phyloP scores from a whole-genome alignment of 2,113 vertebrate species.

The Catharus fuscescens region DNA sequence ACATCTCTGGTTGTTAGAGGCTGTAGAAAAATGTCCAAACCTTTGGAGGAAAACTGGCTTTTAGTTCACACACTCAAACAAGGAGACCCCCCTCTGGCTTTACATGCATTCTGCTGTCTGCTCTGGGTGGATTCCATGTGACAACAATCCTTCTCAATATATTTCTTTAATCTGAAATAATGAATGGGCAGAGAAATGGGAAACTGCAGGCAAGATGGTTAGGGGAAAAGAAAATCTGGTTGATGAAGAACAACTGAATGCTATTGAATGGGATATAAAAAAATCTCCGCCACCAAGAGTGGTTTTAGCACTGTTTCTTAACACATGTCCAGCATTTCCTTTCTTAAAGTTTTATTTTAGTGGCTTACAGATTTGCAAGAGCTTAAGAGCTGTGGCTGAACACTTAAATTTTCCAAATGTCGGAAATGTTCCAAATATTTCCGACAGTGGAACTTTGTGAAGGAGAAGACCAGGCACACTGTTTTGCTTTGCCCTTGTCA shows the following conservation, averaged over 20 bases:
- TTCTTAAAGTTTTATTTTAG: neutral
- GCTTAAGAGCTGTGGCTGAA: neutral
- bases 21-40: neutral
- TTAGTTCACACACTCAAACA: neutral
- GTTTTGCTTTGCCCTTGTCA: neutral
- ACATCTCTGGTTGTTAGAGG: neutral
- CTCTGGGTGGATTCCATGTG: neutral
- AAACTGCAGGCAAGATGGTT: neutral
- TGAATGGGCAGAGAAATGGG: neutral
- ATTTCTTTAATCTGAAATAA: neutral
- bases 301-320: neutral
- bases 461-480: neutral
- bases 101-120: neutral
- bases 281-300: neutral
- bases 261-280: neutral
- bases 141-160: rapidly evolving
- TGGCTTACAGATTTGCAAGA: neutral
- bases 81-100: neutral
- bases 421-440: neutral
- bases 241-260: neutral
- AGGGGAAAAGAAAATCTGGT: neutral
- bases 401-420: neutral
- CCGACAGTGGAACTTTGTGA: neutral
- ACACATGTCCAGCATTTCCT: neutral
- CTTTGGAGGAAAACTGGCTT: neutral